Conservation (phyloP, 2,113 vertebrate genomes). For the Apistogramma diplotaenia region DNA sequence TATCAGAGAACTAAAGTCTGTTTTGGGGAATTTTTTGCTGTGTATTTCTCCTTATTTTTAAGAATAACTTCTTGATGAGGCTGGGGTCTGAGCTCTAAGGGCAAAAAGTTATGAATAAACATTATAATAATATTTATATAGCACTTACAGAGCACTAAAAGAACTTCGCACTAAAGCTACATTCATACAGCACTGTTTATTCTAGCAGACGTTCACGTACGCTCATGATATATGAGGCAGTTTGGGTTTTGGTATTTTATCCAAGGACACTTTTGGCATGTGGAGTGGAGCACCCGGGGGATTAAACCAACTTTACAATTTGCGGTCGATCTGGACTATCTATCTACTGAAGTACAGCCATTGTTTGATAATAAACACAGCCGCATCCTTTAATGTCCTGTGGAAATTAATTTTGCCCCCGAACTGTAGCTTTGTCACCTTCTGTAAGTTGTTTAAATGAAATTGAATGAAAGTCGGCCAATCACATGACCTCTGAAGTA, state of each 20-base stretch:
- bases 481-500: not conserved
- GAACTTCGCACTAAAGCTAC: not conserved
- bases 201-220: not conserved
- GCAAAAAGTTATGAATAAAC: not conserved
- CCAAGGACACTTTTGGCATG: not conserved
- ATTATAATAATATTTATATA: not conserved
- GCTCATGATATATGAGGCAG: not conserved
- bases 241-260: not conserved
- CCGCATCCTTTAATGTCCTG: accelerated
- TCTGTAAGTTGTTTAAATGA: not conserved
- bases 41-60: not conserved
- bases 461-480: not conserved
- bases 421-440: not conserved
- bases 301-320: not conserved
- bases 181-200: not conserved
- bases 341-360: not conserved
- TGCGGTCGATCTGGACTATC: not conserved
- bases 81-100: not conserved
- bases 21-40: not conserved
- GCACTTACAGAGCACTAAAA: not conserved
- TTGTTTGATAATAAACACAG: not conserved
- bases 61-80: not conserved
- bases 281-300: too few relatives aligned
- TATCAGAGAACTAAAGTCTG: not conserved
- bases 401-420: not conserved